Evolutionary conservation across 1,140 invertebrate genomes (phyloP).

Genomic region (Agraylea sexmaculata): DNA sequence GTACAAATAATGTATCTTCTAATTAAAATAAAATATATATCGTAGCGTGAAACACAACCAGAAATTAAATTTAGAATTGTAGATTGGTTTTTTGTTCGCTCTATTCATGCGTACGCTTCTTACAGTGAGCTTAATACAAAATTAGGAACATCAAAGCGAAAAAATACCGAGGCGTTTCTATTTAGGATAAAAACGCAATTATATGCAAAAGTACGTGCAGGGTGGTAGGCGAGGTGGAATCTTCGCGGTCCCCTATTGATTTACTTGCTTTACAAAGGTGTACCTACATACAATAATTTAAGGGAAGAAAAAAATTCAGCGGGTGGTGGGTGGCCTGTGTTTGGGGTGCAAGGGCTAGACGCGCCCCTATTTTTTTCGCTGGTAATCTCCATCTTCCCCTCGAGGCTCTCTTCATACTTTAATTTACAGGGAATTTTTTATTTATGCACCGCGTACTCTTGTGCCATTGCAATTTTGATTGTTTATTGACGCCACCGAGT

Average conservation of each 20-base stretch:
- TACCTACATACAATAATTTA: constrained; percentile 24
- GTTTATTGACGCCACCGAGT: constrained; percentile 6
- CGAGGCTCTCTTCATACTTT: constrained; percentile 25
- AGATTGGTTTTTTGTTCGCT: no score
- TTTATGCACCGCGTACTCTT: not conserved
- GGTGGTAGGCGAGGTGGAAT: no score
- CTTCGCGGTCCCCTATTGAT: constrained; percentile 21
- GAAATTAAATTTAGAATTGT: no score
- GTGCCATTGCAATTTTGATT: constrained; percentile 15
- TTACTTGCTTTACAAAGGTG: constrained; percentile 22
- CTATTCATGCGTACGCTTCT: no score
- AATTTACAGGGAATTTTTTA: constrained; percentile 40
- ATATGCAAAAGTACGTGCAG: constrained; percentile 23
- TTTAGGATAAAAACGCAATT: constrained; percentile 22
- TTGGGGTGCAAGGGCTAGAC: constrained; percentile 5
- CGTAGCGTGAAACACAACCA: no score
- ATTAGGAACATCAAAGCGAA: constrained; percentile 18
- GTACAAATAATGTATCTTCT: no score
- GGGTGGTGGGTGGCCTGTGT: constrained; percentile 11
- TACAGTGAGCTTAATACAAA: constrained; percentile 9
- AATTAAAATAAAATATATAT: no score
- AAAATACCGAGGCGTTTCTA: constrained; percentile 8
- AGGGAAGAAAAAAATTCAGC: constrained; percentile 16
- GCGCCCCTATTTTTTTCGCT: constrained; percentile 30
- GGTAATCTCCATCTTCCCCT: constrained; percentile 33